Evolutionary conservation across 2,797 vertebrate genomes (phyloP).

Genomic region (Artibeus lituratus): DNA sequence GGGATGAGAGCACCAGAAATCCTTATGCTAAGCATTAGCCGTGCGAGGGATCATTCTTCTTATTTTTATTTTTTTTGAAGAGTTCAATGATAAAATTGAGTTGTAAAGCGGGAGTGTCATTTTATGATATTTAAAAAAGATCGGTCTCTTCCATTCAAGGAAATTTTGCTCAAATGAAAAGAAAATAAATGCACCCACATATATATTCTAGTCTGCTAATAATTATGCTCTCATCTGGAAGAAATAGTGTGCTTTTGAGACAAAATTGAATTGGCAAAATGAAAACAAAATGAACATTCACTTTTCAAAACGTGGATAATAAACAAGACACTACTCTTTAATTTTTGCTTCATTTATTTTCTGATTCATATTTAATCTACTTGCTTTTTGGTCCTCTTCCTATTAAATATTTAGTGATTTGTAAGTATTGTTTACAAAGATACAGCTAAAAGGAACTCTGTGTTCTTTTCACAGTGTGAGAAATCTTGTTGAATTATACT

Average conservation of each 20-base stretch:
- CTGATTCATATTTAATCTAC: constrained; percentile 47
- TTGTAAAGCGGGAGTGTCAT: background rate
- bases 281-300: background rate
- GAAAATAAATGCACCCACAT: background rate
- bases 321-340: background rate
- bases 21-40: background rate
- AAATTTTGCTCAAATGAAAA: constrained; percentile 46
- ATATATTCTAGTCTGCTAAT: background rate
- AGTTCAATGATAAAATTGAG: constrained; percentile 43
- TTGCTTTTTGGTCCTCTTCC: background rate
- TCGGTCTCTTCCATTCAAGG: constrained; percentile 27
- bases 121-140: constrained; percentile 29
- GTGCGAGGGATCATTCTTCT: constrained; percentile 12
- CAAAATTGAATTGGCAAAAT: constrained; percentile 5
- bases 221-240: background rate
- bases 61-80: constrained; percentile 46
- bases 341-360: constrained; percentile 16
- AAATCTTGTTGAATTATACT: constrained; percentile 27
- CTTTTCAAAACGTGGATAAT: constrained; percentile 22
- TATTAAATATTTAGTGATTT: constrained; percentile 40
- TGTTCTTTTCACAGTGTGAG: background rate
- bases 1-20: constrained; percentile 19
- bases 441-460: background rate
- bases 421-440: constrained; percentile 27
- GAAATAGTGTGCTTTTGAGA: constrained; percentile 14